Evolutionary conservation across 30 jellyfish, hydroid and myxozoan species (phyloP).

Genomic region (Hydractinia symbiolongicarpus): DNA sequence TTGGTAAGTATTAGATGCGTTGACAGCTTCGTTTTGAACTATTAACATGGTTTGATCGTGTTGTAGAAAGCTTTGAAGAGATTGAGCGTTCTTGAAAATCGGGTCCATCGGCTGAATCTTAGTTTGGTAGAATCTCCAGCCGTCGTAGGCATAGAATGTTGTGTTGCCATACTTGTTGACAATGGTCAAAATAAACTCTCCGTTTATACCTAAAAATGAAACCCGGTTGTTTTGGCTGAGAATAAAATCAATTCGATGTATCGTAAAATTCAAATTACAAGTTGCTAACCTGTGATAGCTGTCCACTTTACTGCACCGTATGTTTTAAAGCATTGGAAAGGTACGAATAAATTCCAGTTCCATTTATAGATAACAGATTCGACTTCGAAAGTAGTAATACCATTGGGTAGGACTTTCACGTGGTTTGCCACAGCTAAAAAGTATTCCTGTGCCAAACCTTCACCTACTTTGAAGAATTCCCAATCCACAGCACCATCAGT

Average conservation of each 20-base stretch:
- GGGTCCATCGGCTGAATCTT: slow-evolving; percentile 27
- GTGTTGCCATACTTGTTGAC: slow-evolving; percentile 26
- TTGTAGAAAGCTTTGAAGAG: background rate
- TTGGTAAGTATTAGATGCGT: slow-evolving; percentile 11
- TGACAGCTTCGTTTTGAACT: slow-evolving; percentile 8
- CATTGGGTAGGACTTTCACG: slow-evolving; percentile 23
- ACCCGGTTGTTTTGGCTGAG: background rate
- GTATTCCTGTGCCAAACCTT: slow-evolving; percentile 81
- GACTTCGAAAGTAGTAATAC: slow-evolving; percentile 23
- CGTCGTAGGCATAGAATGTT: slow-evolving; percentile 59
- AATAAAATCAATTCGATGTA: background rate
- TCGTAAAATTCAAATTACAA: background rate
- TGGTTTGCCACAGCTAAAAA: slow-evolving; percentile 86
- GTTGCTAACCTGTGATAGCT: slow-evolving; percentile 57
- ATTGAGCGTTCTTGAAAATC: slow-evolving; percentile 3
- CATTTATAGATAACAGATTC: slow-evolving; percentile 87
- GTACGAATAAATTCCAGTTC: slow-evolving; percentile 94
- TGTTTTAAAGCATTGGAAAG: slow-evolving; percentile 77
- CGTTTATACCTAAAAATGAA: slow-evolving; percentile 40
- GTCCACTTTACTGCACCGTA: slow-evolving; percentile 79
- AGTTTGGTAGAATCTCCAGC: slow-evolving; percentile 79
- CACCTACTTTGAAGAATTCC: slow-evolving; percentile 87
- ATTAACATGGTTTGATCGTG: slow-evolving; percentile 28
- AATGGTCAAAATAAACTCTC: slow-evolving; percentile 53
- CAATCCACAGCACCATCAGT: slow-evolving; percentile 86